A percentile compares a stretch with the other conserved stretches of the same genome.
Conservation (phyloP, 2,888 invertebrate species). For the Parasteatoda lunata region DNA sequence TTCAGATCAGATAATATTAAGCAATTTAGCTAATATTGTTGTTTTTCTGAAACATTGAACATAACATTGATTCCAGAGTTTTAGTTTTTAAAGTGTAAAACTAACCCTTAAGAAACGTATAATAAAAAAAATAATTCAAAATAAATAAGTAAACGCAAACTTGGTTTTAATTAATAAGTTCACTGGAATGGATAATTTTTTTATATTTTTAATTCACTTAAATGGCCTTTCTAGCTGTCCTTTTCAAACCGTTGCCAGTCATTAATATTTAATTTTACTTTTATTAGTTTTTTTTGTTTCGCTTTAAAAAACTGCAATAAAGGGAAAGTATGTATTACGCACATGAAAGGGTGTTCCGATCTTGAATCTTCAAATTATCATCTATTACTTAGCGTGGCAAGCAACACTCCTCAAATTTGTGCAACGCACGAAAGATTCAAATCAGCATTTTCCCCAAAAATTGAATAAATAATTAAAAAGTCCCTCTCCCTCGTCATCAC, state of each 20-base stretch:
- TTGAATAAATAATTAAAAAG: conserved; percentile 68
- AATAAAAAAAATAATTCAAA: too few species aligned
- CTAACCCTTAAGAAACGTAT: too few species aligned
- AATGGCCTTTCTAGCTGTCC: background rate
- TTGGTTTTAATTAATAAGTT: too few species aligned
- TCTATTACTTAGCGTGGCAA: background rate
- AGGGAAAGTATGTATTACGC: too few species aligned
- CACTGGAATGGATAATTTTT: too few species aligned
- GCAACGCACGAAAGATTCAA: conserved; percentile 61
- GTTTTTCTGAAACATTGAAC: too few species aligned
- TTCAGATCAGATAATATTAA: too few species aligned
- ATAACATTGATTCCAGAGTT: too few species aligned
- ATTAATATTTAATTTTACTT: background rate
- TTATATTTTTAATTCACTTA: background rate
- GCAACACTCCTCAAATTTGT: background rate
- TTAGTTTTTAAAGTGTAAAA: too few species aligned
- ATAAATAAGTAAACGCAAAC: too few species aligned
- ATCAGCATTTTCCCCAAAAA: conserved; percentile 56
- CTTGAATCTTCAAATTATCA: background rate
- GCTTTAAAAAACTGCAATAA: too few species aligned
- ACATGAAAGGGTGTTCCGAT: background rate
- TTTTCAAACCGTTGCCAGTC: background rate
- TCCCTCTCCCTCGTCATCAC: conserved; percentile 24
- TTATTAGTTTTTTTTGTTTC: background rate
- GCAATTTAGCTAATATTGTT: too few species aligned